These are phyloP conservation scores for Hypomesus transpacificus DNA, from an alignment of 2,113 vertebrate genomes.

Conservation along the genomic window DNA sequence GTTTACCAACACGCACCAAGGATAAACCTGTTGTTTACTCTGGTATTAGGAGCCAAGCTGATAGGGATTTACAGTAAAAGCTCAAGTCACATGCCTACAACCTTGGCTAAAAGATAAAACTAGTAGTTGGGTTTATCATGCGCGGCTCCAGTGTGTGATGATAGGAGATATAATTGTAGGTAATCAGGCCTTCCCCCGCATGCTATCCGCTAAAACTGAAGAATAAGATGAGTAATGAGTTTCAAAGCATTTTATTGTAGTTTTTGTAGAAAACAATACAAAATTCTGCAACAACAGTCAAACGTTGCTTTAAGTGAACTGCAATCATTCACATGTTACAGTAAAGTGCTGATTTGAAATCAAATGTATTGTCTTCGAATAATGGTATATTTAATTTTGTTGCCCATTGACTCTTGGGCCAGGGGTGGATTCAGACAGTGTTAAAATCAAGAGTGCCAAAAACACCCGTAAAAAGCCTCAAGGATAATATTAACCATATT, in stretches of 20 bases:
- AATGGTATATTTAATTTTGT: conserved; percentile 36
- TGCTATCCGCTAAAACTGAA: background rate
- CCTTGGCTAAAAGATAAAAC: conserved; percentile 54
- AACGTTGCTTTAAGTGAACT: conserved; percentile 78
- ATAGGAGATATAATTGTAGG: too few relatives aligned
- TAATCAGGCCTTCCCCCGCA: background rate
- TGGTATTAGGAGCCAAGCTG: conserved; percentile 28
- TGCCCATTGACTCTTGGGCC: conserved; percentile 42
- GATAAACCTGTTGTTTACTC: conserved; percentile 27
- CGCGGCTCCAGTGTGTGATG: too few relatives aligned
- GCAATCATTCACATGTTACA: conserved; percentile 86
- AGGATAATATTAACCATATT: conserved; percentile 25
- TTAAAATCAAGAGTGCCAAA: conserved; percentile 39
- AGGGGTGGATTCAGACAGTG: conserved; percentile 45
- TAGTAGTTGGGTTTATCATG: too few relatives aligned
- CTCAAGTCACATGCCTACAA: conserved; percentile 20
- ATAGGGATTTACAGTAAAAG: conserved; percentile 45
- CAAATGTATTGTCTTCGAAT: conserved; percentile 58
- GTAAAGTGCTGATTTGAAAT: conserved; percentile 92
- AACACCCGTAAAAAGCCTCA: conserved; percentile 25
- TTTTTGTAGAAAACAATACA: conserved; percentile 94
- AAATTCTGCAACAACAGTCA: conserved; percentile 86
- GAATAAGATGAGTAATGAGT: background rate
- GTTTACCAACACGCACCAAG: conserved; percentile 50
- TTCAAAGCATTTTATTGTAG: conserved; percentile 86